phyloP scores from a whole-genome alignment of 2,113 vertebrate species.

The Catagonus wagneri region DNA sequence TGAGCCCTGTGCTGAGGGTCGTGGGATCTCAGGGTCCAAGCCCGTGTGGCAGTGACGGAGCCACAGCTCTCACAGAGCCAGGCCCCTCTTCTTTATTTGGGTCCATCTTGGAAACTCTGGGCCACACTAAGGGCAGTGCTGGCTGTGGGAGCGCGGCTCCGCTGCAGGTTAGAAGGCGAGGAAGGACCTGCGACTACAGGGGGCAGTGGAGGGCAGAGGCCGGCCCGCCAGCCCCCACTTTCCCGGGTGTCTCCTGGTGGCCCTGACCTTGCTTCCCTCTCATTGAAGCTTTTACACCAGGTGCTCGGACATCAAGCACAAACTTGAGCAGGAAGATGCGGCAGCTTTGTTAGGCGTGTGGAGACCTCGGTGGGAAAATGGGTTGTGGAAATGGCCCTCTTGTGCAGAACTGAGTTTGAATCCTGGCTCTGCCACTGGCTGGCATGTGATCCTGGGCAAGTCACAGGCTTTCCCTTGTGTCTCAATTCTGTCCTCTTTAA shows the following conservation, averaged over 20 bases:
- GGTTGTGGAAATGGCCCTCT: neutral
- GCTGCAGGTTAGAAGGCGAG: neutral
- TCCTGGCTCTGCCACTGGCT: neutral
- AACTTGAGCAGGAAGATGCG: neutral
- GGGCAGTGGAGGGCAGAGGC: neutral
- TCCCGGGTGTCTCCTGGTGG: fast-evolving
- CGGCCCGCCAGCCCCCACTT: fast-evolving
- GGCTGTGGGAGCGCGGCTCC: neutral
- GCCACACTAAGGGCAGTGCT: neutral
- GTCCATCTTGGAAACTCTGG: neutral
- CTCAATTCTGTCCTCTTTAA: neutral
- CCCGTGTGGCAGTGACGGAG: neutral
- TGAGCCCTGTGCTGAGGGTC: neutral
- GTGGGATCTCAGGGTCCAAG: neutral
- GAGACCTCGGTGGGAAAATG: neutral
- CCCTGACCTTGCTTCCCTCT: neutral
- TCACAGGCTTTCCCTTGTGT: neutral
- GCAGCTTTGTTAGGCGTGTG: neutral
- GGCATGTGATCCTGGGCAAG: fast-evolving
- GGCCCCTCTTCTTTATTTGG: constrained; percentile 1
- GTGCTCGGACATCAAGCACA: neutral
- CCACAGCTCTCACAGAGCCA: neutral
- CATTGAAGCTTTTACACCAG: neutral
- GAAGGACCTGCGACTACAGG: fast-evolving
- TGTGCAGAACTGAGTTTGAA: fast-evolving